A percentile compares a stretch with the other conserved stretches of the same genome.
These are phyloP conservation scores for Antennarius striatus DNA, from an alignment of 2,113 vertebrate genomes.

Conservation along the genomic window DNA sequence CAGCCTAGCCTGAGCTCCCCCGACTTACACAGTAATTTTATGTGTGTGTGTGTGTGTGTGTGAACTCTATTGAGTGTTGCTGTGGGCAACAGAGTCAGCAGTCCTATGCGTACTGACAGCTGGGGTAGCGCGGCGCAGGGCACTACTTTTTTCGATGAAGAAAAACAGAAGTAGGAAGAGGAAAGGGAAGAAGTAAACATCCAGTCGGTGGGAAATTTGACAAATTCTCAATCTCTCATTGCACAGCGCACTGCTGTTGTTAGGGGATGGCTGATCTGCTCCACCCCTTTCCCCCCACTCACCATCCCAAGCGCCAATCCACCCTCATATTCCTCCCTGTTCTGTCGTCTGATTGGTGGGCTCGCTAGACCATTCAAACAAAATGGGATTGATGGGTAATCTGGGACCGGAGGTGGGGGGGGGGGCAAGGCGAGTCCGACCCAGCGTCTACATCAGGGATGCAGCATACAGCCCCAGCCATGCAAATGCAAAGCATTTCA, in stretches of 20 bases:
- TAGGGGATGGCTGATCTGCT: conserved; percentile 65
- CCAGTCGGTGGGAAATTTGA: conserved; percentile 20
- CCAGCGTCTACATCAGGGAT: background rate
- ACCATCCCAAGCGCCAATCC: conserved; percentile 62
- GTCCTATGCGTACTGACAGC: conserved; percentile 46
- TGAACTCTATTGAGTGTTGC: conserved; percentile 41
- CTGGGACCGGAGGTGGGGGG: conserved; percentile 46
- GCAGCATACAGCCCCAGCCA: background rate
- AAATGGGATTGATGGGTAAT: conserved; percentile 75
- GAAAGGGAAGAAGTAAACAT: conserved; percentile 7
- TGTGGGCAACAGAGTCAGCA: conserved; percentile 55
- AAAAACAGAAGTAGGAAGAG: background rate
- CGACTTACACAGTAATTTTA: conserved; percentile 33
- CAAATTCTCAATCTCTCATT: conserved; percentile 50
- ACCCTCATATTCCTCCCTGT: conserved; percentile 52
- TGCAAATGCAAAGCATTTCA: background rate
- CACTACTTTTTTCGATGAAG: conserved; percentile 5
- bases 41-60: conserved; percentile 25
- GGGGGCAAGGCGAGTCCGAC: conserved; percentile 26
- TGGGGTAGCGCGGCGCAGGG: background rate
- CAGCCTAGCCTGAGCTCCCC: conserved; percentile 64
- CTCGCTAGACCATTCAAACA: conserved; percentile 61
- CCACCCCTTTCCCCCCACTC: conserved; percentile 38
- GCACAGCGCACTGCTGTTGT: conserved; percentile 76
- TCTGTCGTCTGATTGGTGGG: conserved; percentile 70